phyloP scores from a whole-genome alignment of 2,797 vertebrate genomes.

The Brachyrhaphis roseni region DNA sequence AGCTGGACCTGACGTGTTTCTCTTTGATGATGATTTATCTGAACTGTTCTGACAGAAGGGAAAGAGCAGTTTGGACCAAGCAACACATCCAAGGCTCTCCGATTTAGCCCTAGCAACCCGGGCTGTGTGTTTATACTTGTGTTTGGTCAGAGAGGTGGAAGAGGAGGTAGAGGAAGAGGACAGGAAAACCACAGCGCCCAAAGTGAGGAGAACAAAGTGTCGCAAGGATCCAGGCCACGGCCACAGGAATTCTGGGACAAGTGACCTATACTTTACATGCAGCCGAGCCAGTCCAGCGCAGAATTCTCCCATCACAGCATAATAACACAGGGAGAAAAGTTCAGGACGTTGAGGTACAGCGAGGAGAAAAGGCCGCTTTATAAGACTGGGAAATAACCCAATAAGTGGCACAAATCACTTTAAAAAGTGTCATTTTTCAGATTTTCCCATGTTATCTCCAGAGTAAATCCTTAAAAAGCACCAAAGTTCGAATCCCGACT shows the following conservation, averaged over 20 bases:
- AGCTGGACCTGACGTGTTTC: neutral
- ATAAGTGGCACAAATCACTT: neutral
- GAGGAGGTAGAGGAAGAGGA: slow-evolving; percentile 68
- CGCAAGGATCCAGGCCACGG: slow-evolving; percentile 62
- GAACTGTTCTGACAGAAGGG: neutral
- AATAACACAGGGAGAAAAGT: slow-evolving; percentile 67
- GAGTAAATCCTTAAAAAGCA: slow-evolving; percentile 17
- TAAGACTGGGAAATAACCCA: slow-evolving; percentile 18
- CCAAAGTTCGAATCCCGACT: slow-evolving; percentile 27
- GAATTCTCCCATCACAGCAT: slow-evolving; percentile 60
- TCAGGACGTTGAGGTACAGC: slow-evolving; percentile 40
- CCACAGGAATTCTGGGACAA: slow-evolving; percentile 80
- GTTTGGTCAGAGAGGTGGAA: slow-evolving; percentile 53
- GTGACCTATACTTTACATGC: slow-evolving; percentile 79
- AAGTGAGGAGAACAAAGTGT: slow-evolving; percentile 78
- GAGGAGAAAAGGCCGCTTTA: slow-evolving; percentile 8
- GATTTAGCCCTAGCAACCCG: slow-evolving; percentile 47
- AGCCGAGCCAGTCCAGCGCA: slow-evolving; percentile 60
- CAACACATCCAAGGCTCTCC: slow-evolving; percentile 35
- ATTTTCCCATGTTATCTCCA: slow-evolving; percentile 37
- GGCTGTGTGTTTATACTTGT: slow-evolving; percentile 32
- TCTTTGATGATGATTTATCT: neutral
- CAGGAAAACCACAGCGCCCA: slow-evolving; percentile 71
- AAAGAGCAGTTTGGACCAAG: slow-evolving; percentile 31
- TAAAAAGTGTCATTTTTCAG: slow-evolving; percentile 1